Evolutionary conservation across 2,797 vertebrate genomes (phyloP).

Genomic region (Capromys pilorides): DNA sequence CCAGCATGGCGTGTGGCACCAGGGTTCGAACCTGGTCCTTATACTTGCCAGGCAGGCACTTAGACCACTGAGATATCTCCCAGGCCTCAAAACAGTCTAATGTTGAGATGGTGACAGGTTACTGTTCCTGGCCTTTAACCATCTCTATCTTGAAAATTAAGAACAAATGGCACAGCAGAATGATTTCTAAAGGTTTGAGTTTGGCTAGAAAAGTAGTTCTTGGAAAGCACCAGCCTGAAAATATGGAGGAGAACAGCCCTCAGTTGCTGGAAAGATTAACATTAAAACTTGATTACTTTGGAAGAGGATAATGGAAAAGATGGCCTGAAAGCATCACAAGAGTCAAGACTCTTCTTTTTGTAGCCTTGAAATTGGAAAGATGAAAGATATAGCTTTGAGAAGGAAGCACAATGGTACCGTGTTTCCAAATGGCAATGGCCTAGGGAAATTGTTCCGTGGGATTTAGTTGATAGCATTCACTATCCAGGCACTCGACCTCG

Average conservation of each 20-base stretch:
- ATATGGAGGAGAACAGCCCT: not conserved
- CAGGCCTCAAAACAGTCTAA: not conserved
- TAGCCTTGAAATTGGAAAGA: not conserved
- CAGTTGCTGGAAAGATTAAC: not conserved
- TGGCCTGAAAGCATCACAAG: not conserved
- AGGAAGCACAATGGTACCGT: too few relatives aligned
- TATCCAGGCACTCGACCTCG: too few relatives aligned
- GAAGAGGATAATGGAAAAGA: not conserved
- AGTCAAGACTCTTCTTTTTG: not conserved
- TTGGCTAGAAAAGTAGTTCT: not conserved
- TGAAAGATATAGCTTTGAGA: not conserved
- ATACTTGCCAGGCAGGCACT: too few relatives aligned
- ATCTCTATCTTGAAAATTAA: not conserved
- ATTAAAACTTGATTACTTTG: too few relatives aligned
- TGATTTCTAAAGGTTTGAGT: not conserved
- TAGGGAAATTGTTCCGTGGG: too few relatives aligned
- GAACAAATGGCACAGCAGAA: not conserved
- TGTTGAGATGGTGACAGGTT: not conserved
- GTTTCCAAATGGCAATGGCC: too few relatives aligned
- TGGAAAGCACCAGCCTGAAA: not conserved
- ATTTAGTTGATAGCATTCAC: not conserved
- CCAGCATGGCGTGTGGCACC: too few relatives aligned
- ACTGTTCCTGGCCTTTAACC: not conserved
- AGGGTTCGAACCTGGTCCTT: too few relatives aligned
- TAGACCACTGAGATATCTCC: too few relatives aligned